phyloP scores from a whole-genome alignment of 64 coral and sea anemone genomes.

The Porites lutea region DNA sequence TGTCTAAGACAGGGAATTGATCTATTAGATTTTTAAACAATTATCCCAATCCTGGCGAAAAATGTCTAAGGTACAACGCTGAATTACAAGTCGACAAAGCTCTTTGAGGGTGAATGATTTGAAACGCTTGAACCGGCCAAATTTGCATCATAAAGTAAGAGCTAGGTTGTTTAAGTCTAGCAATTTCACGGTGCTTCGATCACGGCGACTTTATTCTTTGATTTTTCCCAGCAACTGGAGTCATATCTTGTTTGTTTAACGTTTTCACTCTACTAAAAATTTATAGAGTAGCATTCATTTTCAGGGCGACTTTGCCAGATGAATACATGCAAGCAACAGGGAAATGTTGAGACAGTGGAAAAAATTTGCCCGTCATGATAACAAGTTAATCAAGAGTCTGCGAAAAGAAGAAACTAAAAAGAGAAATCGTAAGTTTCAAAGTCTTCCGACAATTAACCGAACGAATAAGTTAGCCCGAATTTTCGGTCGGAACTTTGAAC shows the following conservation, averaged over 20 bases:
- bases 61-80: not conserved
- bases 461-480: not conserved
- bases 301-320: not conserved
- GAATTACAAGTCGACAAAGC: not conserved
- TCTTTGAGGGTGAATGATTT: not conserved
- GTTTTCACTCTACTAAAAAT: conserved; percentile 4
- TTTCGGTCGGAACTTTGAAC: conserved; percentile 35
- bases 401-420: not conserved
- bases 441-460: conserved; percentile 39
- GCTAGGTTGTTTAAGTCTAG: not conserved
- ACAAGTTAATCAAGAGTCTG: conserved; percentile 12
- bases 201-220: not conserved
- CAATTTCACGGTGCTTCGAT: not conserved
- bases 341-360: conserved; percentile 2
- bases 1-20: not conserved
- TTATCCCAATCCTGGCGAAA: not conserved
- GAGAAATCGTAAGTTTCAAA: conserved; percentile 1
- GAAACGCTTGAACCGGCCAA: not conserved
- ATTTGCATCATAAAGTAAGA: conserved; percentile 33
- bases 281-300: not conserved
- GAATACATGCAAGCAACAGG: not conserved
- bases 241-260: conserved; percentile 44
- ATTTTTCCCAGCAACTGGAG: not conserved
- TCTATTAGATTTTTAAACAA: not conserved
- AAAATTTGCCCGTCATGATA: not conserved